phyloP scores from a whole-genome alignment of 2,888 invertebrate genomes.

The Aphelenchoides bicaudatus region DNA sequence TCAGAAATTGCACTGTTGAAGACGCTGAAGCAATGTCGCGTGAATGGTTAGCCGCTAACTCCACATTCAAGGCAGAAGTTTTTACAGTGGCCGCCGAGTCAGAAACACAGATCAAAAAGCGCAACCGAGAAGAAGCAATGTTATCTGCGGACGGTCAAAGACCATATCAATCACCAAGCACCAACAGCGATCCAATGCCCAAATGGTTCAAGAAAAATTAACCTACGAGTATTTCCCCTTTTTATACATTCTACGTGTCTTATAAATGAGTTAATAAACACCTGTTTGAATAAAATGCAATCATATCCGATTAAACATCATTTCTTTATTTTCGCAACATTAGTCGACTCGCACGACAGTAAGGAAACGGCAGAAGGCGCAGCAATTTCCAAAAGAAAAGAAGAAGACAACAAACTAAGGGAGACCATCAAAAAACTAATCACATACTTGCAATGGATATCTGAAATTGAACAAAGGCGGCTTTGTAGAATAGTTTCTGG shows the following conservation, averaged over 20 bases:
- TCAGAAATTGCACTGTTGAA: not conserved
- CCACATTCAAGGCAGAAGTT: slow-evolving; percentile 30
- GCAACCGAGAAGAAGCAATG: not conserved
- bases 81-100: slow-evolving; percentile 22
- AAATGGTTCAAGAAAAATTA: slow-evolving; percentile 15
- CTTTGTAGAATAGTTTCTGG: too few relatives aligned
- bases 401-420: too few relatives aligned
- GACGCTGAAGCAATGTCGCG: not conserved
- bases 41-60: slow-evolving; percentile 23
- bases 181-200: not conserved
- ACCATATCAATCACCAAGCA: not conserved
- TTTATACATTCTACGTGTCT: not conserved
- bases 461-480: too few relatives aligned
- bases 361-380: too few relatives aligned
- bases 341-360: too few relatives aligned
- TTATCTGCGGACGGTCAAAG: not conserved
- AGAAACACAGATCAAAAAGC: slow-evolving; percentile 21
- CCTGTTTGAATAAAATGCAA: too few relatives aligned
- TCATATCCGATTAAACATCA: too few relatives aligned
- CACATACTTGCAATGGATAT: too few relatives aligned
- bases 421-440: too few relatives aligned
- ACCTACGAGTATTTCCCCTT: too few relatives aligned
- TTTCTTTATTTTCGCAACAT: too few relatives aligned
- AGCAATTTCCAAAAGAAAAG: too few relatives aligned
- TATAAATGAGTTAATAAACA: slow-evolving; percentile 2